A percentile compares a stretch with the other conserved stretches of the same genome.
phyloP scores from a whole-genome alignment of 2,113 vertebrate species.

The Chascanopsetta lugubris region DNA sequence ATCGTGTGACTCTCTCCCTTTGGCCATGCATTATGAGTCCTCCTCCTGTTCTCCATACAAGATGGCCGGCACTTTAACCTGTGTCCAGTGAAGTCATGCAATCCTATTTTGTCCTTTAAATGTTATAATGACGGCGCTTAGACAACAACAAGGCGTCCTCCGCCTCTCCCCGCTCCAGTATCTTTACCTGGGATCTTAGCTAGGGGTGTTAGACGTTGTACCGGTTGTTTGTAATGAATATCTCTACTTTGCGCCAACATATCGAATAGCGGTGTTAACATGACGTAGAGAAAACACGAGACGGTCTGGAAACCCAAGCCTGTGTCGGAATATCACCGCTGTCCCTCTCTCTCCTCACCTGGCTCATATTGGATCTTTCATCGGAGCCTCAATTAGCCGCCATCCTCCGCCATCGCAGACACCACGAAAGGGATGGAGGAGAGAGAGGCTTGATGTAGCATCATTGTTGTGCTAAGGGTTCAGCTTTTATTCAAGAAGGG shows the following conservation, averaged over 20 bases:
- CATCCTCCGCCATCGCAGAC: constrained; percentile 17
- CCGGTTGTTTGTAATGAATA: constrained; percentile 82
- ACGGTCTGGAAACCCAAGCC: constrained; percentile 66
- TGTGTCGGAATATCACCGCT: constrained; percentile 68
- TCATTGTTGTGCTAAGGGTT: no score
- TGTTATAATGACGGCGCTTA: constrained; percentile 78
- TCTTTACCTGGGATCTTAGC: constrained; percentile 66
- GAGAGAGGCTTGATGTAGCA: background rate
- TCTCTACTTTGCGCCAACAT: constrained; percentile 66
- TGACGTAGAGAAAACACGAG: constrained; percentile 77
- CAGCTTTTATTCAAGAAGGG: no score
- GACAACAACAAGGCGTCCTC: constrained; percentile 71
- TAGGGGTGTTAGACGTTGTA: constrained; percentile 76
- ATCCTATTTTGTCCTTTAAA: constrained; percentile 82
- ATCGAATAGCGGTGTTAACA: constrained; percentile 72
- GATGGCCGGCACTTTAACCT: constrained; percentile 60
- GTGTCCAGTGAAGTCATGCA: constrained; percentile 56
- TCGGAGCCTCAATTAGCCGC: constrained; percentile 63
- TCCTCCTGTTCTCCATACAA: constrained; percentile 16
- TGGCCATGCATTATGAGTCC: constrained; percentile 23
- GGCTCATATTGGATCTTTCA: constrained; percentile 69
- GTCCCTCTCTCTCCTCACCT: constrained; percentile 69
- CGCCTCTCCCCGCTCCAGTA: constrained; percentile 62
- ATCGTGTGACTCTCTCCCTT: constrained; percentile 14
- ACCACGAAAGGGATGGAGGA: constrained; percentile 25